Base-by-base conservation (phyloP, 2,888 invertebrate genomes). In the Catocala sponsa region DNA sequence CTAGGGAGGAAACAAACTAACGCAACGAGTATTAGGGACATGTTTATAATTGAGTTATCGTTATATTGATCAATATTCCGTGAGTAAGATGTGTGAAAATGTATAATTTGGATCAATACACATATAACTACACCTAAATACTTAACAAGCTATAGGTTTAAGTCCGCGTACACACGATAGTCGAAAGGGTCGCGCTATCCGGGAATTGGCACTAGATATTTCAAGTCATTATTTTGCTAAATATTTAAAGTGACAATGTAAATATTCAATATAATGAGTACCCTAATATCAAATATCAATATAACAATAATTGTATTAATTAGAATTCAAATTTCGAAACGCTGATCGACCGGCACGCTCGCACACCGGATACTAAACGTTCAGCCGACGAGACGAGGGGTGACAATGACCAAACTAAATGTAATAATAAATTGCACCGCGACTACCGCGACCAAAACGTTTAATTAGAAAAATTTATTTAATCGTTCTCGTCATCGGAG, bases 401-500 rank as follows among this genome's bases (percentile, higher is more conserved):
- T 78, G 80, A 83, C 72, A 82, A 85, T 77, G 73, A 84, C 62
- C 61, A 72, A 80, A 80, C 71, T 77, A 79, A 83, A 81, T n/a
- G 68, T 68, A 78, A 79, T 72, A 76, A 76, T 59, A 55, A 64
- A 65, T 65, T 60, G 59, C 56, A 55, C 50, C n/a, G 55, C 53
- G 59, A 56, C 59, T 64, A 65, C 55, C 11, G 44, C 58, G 35
- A 35, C 25, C 25, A 25, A 25, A 25, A 25, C 25, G 25, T 2
- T 25, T 25, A 25, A 25, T 25, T 25, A 25, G 25, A 25, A 1
- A 25, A 4, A 2, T 25, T 4, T n/a, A 68, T 72, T 82, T 88
- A 92, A 72, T 96, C 95, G 77, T 96, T 96, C 82, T 97, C 97
- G 81, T 97, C 96, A 76, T 97, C 97, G 58, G 96, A 95, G 80